Conservation (phyloP, 2,113 vertebrate species). For the Pseudopipra pipra region DNA sequence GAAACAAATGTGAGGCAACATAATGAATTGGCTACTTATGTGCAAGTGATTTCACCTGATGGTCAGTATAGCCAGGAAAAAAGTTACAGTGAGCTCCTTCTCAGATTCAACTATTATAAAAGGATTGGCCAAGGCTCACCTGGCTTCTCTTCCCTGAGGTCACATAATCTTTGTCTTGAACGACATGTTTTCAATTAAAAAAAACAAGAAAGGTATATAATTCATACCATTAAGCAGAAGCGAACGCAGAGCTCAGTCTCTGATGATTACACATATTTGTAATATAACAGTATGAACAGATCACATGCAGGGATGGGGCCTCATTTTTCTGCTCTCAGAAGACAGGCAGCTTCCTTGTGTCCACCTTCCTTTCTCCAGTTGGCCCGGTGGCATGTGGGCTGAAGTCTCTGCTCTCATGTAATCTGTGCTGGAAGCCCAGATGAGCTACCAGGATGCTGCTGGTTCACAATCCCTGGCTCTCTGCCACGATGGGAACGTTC, state of each 20-base stretch:
- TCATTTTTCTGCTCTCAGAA: background rate
- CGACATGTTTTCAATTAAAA: background rate
- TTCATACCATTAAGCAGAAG: background rate
- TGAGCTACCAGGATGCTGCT: conserved; percentile 28
- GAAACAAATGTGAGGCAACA: background rate
- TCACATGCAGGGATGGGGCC: background rate
- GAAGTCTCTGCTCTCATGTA: background rate
- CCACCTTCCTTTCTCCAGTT: background rate
- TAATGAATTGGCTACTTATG: background rate
- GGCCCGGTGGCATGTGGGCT: background rate
- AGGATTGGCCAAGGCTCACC: background rate
- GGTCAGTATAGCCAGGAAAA: background rate
- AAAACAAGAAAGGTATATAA: background rate
- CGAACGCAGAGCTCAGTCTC: background rate
- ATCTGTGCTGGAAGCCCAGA: background rate
- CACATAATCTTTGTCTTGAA: background rate
- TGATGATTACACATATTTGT: background rate
- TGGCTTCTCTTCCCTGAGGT: background rate
- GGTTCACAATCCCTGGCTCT: conserved; percentile 39
- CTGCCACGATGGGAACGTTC: conserved; percentile 40
- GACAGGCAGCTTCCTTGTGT: background rate
- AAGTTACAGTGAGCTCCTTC: background rate
- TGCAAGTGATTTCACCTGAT: background rate
- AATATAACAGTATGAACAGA: background rate
- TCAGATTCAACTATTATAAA: background rate